These are phyloP conservation scores for Campoletis raptor DNA, from an alignment of 2,888 invertebrate species.

Conservation along the genomic window DNA sequence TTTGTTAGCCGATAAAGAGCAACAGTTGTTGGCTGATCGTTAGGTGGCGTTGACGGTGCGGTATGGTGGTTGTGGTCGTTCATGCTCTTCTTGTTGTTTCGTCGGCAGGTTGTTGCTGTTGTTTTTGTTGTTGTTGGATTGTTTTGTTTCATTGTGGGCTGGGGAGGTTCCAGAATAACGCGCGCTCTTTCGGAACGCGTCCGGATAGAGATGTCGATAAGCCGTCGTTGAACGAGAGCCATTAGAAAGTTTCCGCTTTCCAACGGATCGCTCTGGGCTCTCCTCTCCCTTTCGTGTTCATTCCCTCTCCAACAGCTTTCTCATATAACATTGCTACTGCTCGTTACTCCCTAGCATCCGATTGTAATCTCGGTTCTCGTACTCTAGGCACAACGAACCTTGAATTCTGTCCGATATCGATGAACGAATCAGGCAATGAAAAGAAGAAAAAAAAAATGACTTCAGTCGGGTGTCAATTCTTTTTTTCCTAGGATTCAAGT, in stretches of 20 bases:
- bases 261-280: slow-evolving; percentile 50
- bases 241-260: slow-evolving; percentile 68
- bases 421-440: slow-evolving; percentile 8
- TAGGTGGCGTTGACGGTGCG: slow-evolving; percentile 61
- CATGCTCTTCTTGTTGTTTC: slow-evolving; percentile 38
- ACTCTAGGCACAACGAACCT: slow-evolving; percentile 56
- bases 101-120: slow-evolving; percentile 49
- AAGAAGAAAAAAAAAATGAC: not conserved
- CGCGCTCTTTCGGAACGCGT: slow-evolving; percentile 46
- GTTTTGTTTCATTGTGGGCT: slow-evolving; percentile 57
- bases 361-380: slow-evolving; percentile 67
- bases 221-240: slow-evolving; percentile 69
- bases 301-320: slow-evolving; percentile 6
- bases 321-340: slow-evolving; percentile 28
- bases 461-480: not conserved
- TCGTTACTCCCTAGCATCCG: slow-evolving; percentile 53
- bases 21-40: slow-evolving; percentile 73
- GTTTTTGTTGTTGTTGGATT: slow-evolving; percentile 47
- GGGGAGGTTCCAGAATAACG: slow-evolving; percentile 35
- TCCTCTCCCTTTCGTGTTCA: slow-evolving; percentile 29
- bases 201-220: slow-evolving; percentile 67
- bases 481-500: not conserved
- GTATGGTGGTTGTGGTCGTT: slow-evolving; percentile 62
- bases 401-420: slow-evolving; percentile 46
- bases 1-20: slow-evolving; percentile 72